Conservation (phyloP, 2,888 invertebrate genomes). For the Epiperipatus broadwayi region DNA sequence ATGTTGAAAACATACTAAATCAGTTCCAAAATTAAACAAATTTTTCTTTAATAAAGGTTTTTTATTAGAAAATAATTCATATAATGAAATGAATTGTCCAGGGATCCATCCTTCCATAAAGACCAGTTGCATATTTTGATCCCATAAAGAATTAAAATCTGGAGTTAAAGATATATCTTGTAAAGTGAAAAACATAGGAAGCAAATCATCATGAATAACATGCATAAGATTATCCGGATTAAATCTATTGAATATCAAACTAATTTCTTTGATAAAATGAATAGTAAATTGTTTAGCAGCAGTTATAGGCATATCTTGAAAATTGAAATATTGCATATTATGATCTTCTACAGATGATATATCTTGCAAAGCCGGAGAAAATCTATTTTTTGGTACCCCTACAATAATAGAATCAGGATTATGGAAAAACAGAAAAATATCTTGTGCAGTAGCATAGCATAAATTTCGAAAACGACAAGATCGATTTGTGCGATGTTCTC, state of each 20-base stretch:
- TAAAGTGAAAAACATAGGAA: conserved; percentile 30
- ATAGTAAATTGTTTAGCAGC: conserved; percentile 18
- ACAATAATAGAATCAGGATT: conserved; percentile 22
- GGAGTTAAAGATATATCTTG: conserved; percentile 19
- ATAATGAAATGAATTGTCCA: conserved; percentile 24
- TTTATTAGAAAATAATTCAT: conserved; percentile 24
- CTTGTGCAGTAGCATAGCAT: conserved; percentile 25
- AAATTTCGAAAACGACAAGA: conserved; percentile 30
- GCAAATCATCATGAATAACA: conserved; percentile 34
- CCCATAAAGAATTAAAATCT: conserved; percentile 18
- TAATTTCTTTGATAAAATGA: conserved; percentile 18
- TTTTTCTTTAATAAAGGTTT: conserved; percentile 20
- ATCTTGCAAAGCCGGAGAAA: conserved; percentile 23
- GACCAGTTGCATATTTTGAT: conserved; percentile 20
- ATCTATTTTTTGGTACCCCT: conserved; percentile 21
- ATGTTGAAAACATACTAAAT: conserved; percentile 30
- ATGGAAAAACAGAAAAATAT: conserved; percentile 28
- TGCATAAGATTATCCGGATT: conserved; percentile 37
- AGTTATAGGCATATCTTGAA: conserved; percentile 23
- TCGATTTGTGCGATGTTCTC: conserved; percentile 19
- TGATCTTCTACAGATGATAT: conserved; percentile 29
- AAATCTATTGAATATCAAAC: conserved; percentile 29
- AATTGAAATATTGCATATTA: conserved; percentile 24
- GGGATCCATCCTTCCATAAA: conserved; percentile 24
- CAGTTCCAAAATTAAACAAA: too few relatives aligned